Conservation (phyloP, 2,113 vertebrate species). For the Cynopterus brachyotis region DNA sequence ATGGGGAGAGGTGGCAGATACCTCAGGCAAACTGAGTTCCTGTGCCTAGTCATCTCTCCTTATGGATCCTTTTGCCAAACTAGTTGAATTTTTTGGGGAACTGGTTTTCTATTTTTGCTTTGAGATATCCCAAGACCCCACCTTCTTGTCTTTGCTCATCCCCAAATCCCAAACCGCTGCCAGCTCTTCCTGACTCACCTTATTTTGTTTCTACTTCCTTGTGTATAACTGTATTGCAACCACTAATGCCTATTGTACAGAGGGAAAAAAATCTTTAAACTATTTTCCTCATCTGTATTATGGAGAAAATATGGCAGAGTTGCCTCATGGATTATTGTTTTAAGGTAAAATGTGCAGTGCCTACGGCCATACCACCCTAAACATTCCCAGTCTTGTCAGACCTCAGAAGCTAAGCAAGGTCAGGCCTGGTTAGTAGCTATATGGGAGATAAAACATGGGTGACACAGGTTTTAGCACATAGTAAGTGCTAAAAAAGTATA, state of each 20-base stretch:
- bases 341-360: background rate
- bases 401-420: background rate
- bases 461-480: background rate
- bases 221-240: background rate
- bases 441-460: background rate
- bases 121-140: background rate
- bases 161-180: background rate
- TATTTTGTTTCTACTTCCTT: background rate
- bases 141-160: background rate
- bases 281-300: background rate
- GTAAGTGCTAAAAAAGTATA: background rate
- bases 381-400: background rate
- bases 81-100: slow-evolving; percentile 10
- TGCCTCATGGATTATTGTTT: background rate
- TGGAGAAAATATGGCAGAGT: background rate
- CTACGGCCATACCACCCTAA: background rate
- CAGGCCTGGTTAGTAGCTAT: background rate
- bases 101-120: background rate
- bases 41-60: background rate
- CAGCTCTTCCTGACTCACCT: background rate
- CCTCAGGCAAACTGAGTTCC: background rate
- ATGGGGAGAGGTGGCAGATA: background rate
- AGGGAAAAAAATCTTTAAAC: background rate
- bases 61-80: background rate
- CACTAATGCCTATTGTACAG: slow-evolving; percentile 29